phyloP scores from a whole-genome alignment of 2,113 vertebrate genomes.

The Reinhardtius hippoglossoides region DNA sequence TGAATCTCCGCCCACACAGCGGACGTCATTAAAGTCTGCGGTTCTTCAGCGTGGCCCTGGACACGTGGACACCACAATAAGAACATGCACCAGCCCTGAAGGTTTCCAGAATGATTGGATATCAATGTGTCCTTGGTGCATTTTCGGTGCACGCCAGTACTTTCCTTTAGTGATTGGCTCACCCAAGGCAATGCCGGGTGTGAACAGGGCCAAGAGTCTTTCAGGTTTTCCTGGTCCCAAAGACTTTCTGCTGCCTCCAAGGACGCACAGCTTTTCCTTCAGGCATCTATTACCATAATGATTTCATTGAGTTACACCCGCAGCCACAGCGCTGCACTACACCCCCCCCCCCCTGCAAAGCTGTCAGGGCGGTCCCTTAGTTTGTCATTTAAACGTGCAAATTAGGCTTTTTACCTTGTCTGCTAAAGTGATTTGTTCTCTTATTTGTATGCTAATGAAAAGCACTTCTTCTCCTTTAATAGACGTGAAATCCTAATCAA shows the following conservation, averaged over 20 bases:
- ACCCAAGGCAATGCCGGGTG: too few species aligned
- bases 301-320: background rate
- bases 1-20: too few species aligned
- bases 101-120: too few species aligned
- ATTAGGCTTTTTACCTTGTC: slow-evolving; percentile 36
- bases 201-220: background rate
- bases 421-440: slow-evolving; percentile 34
- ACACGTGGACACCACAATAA: too few species aligned
- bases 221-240: background rate
- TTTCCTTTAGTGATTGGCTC: too few species aligned
- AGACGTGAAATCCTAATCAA: slow-evolving; percentile 17
- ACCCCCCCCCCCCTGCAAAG: background rate
- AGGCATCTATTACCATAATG: background rate
- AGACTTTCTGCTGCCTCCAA: background rate
- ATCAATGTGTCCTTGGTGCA: background rate
- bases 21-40: too few species aligned
- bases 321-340: background rate
- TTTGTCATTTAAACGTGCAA: background rate
- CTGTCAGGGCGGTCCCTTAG: background rate
- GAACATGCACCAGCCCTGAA: too few species aligned
- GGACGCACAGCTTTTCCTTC: background rate
- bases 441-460: slow-evolving; percentile 49
- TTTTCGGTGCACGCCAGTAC: background rate
- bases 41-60: too few species aligned
- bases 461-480: slow-evolving; percentile 1